Base-by-base conservation (phyloP, 2,113 vertebrate genomes). In the Emydura subglobosa region DNA sequence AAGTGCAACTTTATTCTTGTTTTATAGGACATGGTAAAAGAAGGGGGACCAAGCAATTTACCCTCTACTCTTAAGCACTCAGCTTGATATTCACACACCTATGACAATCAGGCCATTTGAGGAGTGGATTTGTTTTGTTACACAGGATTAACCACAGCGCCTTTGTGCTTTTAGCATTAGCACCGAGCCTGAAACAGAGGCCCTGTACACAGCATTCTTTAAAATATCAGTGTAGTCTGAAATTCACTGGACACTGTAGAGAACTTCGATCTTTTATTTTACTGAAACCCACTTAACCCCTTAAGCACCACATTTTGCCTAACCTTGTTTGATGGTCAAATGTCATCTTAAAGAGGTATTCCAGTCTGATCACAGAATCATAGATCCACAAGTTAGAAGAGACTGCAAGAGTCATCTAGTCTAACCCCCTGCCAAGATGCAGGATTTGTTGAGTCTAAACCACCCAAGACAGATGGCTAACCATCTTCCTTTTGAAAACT, bases 81-180 rank as follows among this genome's bases (percentile, higher is more conserved):
- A 2, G 9, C 76, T 95, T 95, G 24, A 39, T 80, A 76, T 80
- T 82, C 53, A 19, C 6, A 42, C 4, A 59, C 53, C 19, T 89
- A 14, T 51, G 82, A 89, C 95, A 93, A 91, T 49, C 1, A 65
- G 17, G 3, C 0, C 0, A 47, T 93, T 44, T 85, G 42, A 91
- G 90, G 47, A 53, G 27, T 31, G 44, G 86, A 82, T 82, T 92
- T 10, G 29, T 95, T 82, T 47, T 94, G 39, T 61, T 95, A 90
- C 47, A 57, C 1, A 4, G 80, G 42, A 72, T 83, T 95, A 65
- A 55, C 1, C 78, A 88, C 81, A 84, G 74, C 3, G 44, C 72
- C 83, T 89, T 78, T 27, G 79, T 55, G 54, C 6, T 84, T 95
- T 84, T 89, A 49, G 87, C 53, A 49, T 6, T 83, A 53, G n/a